Conservation (phyloP, 2,888 invertebrate species). For the Lapara coniferarum region DNA sequence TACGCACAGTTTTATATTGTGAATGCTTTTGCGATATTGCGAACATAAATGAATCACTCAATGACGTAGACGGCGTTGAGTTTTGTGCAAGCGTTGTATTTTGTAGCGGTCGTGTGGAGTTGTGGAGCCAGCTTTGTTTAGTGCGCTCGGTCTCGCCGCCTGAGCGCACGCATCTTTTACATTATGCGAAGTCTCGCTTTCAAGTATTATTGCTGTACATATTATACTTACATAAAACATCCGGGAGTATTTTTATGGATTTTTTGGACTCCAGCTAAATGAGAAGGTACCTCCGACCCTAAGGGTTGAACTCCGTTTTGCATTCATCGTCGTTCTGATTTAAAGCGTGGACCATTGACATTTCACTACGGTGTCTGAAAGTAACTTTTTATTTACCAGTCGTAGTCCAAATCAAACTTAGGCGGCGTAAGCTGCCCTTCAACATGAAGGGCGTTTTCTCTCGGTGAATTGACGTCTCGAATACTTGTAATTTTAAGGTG, state of each 20-base stretch:
- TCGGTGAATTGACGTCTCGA: conserved; percentile 56
- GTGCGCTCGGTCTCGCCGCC: conserved; percentile 54
- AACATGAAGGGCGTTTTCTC: conserved; percentile 67
- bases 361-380: not conserved
- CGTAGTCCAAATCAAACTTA: conserved; percentile 37
- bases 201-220: not conserved
- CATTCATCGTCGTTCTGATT: not conserved
- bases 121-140: conserved; percentile 44
- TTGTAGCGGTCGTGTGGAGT: conserved; percentile 35
- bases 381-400: not conserved
- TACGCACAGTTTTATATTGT: not conserved
- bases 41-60: conserved; percentile 42
- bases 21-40: conserved; percentile 15
- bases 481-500: conserved; percentile 66
- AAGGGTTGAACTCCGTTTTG: conserved; percentile 4
- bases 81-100: conserved; percentile 50
- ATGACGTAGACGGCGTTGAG: conserved; percentile 39
- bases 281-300: not conserved
- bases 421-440: conserved; percentile 42
- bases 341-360: not conserved
- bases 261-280: not conserved
- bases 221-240: not conserved
- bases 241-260: not conserved
- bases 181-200: conserved; percentile 25
- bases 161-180: conserved; percentile 49